A percentile compares a stretch with the other conserved stretches of the same genome.
Evolutionary conservation across 1,140 invertebrate genomes (phyloP).

Genomic region (Episyrphus balteatus): DNA sequence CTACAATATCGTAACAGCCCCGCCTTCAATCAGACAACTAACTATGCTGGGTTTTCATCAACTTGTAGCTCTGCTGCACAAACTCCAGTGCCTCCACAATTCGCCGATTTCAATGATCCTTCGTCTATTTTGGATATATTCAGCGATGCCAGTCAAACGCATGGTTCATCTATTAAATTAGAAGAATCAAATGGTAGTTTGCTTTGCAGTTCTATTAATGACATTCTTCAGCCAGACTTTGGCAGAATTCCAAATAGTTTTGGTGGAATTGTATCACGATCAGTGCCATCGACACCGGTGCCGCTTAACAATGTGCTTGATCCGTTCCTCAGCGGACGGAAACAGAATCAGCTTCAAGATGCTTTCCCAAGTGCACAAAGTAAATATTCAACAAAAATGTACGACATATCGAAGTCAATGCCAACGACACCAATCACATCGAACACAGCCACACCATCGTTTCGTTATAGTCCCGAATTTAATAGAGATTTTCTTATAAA

Average conservation of each 20-base stretch:
- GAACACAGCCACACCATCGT: conserved; percentile 31
- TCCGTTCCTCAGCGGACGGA: conserved; percentile 12
- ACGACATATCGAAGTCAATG: conserved; percentile 48
- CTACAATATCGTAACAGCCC: not conserved
- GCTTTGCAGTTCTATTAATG: not conserved
- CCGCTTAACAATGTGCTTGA: conserved; percentile 33
- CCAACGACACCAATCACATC: conserved; percentile 46
- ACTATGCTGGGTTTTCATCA: conserved; percentile 33
- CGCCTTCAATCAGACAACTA: not conserved
- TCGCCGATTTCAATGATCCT: conserved; percentile 48
- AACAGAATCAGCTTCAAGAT: conserved; percentile 8
- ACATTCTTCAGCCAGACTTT: conserved; percentile 25
- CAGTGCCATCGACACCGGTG: conserved; percentile 51
- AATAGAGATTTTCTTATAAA: conserved; percentile 48
- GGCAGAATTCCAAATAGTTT: conserved; percentile 25
- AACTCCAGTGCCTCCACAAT: conserved; percentile 58
- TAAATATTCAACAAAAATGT: conserved; percentile 17
- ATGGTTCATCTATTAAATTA: not conserved
- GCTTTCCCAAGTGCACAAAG: not conserved
- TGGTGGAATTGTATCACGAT: conserved; percentile 39
- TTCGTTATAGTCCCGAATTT: conserved; percentile 44
- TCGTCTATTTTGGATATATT: conserved; percentile 1
- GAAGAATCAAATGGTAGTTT: not conserved
- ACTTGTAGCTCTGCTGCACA: conserved; percentile 53
- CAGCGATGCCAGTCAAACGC: not conserved